phyloP scores from a whole-genome alignment of 1,140 invertebrate genomes.

The Lepeophtheirus salmonis region DNA sequence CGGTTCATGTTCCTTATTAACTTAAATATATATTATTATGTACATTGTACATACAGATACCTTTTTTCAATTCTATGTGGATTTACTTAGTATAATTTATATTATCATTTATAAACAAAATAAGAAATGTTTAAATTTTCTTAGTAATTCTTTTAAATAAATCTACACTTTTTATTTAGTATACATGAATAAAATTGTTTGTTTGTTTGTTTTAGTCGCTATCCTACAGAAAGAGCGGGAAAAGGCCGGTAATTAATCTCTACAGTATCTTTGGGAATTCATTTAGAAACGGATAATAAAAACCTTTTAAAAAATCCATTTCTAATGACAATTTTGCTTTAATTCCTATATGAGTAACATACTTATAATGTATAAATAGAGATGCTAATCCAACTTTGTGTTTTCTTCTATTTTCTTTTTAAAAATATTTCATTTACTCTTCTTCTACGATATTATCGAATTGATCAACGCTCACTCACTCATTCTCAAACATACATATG shows the following conservation, averaged over 20 bases:
- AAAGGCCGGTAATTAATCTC: not conserved
- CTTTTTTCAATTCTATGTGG: too few species aligned
- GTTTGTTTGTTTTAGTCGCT: not conserved
- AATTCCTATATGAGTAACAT: not conserved
- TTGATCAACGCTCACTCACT: not conserved
- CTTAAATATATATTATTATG: not conserved
- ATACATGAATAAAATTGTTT: slow-evolving; percentile 1
- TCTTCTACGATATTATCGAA: not conserved
- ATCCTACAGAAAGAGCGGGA: not conserved
- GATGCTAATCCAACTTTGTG: not conserved
- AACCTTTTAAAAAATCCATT: not conserved
- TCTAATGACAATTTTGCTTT: not conserved
- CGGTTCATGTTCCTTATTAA: not conserved
- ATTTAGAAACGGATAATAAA: not conserved
- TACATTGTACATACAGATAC: too few species aligned
- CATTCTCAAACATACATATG: not conserved
- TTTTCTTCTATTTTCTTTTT: not conserved
- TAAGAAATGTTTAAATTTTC: too few species aligned
- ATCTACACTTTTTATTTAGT: too few species aligned
- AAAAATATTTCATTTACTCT: not conserved
- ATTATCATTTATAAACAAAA: too few species aligned
- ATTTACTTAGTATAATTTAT: too few species aligned
- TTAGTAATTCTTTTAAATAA: too few species aligned
- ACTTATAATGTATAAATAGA: not conserved
- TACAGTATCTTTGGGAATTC: not conserved